A percentile compares a stretch with the other conserved stretches of the same genome.
Conservation (phyloP, 2,888 invertebrate genomes). For the Tenthredo livida region DNA sequence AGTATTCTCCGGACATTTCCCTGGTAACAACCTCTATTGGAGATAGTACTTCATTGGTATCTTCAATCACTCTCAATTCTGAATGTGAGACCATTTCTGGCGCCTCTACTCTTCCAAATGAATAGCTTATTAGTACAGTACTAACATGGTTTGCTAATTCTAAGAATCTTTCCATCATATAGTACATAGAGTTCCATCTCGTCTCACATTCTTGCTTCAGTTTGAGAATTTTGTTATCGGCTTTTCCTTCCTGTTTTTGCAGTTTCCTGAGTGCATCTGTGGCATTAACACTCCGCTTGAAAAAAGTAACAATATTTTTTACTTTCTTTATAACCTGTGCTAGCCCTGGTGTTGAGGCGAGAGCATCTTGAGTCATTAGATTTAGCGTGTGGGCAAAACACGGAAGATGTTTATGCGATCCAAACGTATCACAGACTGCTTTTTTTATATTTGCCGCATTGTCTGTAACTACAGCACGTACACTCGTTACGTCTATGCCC, state of each 20-base stretch:
- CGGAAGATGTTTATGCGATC: conserved; percentile 47
- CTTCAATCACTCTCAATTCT: conserved; percentile 49
- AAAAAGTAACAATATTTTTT: conserved; percentile 55
- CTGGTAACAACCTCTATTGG: conserved; percentile 46
- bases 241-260: conserved; percentile 33
- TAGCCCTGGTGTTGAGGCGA: conserved; percentile 34
- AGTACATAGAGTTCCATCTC: conserved; percentile 54
- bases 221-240: conserved; percentile 27
- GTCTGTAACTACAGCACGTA: conserved; percentile 51
- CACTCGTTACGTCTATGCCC: conserved; percentile 36
- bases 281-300: conserved; percentile 50
- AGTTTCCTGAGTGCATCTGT: conserved; percentile 47
- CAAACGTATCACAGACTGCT: conserved; percentile 48
- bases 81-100: conserved; percentile 50
- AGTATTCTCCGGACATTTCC: conserved; percentile 52
- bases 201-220: conserved; percentile 53
- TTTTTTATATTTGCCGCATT: conserved; percentile 51
- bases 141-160: conserved; percentile 40
- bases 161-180: conserved; percentile 52
- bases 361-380: conserved; percentile 50
- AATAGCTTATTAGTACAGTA: conserved; percentile 27
- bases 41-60: conserved; percentile 43
- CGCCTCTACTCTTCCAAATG: conserved; percentile 20
- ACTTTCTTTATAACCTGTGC: conserved; percentile 46
- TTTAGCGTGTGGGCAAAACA: conserved; percentile 53